These are phyloP conservation scores for Melinopterus prodromus DNA, from an alignment of 2,888 invertebrate species.

Conservation along the genomic window DNA sequence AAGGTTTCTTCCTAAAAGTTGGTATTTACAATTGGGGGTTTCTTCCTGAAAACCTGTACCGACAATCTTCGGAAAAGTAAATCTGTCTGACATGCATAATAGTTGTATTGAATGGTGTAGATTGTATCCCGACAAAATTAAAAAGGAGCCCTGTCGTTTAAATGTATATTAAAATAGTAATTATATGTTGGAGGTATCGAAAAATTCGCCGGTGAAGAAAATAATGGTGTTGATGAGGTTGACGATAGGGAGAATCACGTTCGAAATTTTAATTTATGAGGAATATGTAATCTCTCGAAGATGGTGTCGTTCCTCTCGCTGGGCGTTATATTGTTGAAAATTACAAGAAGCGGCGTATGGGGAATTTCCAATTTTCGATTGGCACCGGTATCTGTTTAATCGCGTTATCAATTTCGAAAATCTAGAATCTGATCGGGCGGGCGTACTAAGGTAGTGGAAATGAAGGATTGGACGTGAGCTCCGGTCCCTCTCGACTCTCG, in stretches of 20 bases:
- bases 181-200: not conserved
- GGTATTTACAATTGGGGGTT: too few relatives aligned
- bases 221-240: not conserved
- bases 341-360: slow-evolving; percentile 26
- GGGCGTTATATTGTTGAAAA: slow-evolving; percentile 21
- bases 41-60: too few relatives aligned
- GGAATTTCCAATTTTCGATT: slow-evolving; percentile 45
- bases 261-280: slow-evolving; percentile 22
- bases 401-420: slow-evolving; percentile 49
- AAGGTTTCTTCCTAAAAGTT: too few relatives aligned
- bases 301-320: slow-evolving; percentile 6
- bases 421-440: slow-evolving; percentile 44
- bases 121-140: too few relatives aligned
- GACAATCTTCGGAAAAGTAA: too few relatives aligned
- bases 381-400: slow-evolving; percentile 48
- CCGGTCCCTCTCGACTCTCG: slow-evolving; percentile 30
- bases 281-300: slow-evolving; percentile 17
- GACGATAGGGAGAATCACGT: not conserved
- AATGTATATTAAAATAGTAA: slow-evolving; percentile 6
- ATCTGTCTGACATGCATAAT: too few relatives aligned
- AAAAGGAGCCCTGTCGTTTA: not conserved
- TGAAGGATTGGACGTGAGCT: slow-evolving; percentile 47
- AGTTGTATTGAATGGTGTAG: too few relatives aligned
- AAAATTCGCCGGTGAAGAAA: not conserved
- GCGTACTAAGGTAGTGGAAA: slow-evolving; percentile 41